Evolutionary conservation across 2,888 invertebrate species (phyloP).

Genomic region (Drosophila siamana): DNA sequence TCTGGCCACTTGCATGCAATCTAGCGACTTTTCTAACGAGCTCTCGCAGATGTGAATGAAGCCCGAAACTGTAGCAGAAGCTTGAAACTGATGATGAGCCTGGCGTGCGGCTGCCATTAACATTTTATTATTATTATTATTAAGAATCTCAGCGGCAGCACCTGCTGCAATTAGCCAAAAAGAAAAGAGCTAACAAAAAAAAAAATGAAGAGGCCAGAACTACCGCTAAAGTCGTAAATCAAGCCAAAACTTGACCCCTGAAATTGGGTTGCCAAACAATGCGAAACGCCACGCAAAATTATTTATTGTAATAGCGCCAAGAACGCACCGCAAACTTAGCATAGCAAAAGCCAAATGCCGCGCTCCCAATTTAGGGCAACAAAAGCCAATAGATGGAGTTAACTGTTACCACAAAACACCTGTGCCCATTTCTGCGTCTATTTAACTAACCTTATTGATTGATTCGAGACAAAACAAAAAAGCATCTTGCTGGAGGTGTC

Average conservation of each 20-base stretch:
- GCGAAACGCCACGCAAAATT: constrained; percentile 49
- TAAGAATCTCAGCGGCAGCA: constrained; percentile 46
- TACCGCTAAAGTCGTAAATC: constrained; percentile 61
- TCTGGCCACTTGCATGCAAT: constrained; percentile 58
- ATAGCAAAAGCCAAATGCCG: constrained; percentile 41
- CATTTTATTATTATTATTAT: constrained; percentile 59
- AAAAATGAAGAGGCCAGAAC: not conserved
- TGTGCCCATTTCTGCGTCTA: constrained; percentile 28
- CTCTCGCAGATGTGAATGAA: not conserved
- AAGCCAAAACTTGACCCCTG: constrained; percentile 62
- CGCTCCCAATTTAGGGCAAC: constrained; percentile 53
- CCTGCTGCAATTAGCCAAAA: constrained; percentile 67
- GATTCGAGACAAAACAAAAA: constrained; percentile 37
- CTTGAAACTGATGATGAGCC: constrained; percentile 16
- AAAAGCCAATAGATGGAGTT: constrained; percentile 28
- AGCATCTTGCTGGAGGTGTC: constrained; percentile 42
- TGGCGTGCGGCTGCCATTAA: constrained; percentile 61
- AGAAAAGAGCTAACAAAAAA: constrained; percentile 1
- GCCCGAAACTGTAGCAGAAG: constrained; percentile 11
- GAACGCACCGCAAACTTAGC: constrained; percentile 48
- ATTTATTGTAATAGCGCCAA: constrained; percentile 41
- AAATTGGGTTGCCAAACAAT: constrained; percentile 52
- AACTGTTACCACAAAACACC: constrained; percentile 46
- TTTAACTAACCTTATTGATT: constrained; percentile 56
- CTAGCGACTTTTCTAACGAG: constrained; percentile 54